Percentiles rank a stretch among this genome's conserved stretches.
Evolutionary conservation across 2,113 vertebrate genomes (phyloP).

Genomic region (Grantiella picta): DNA sequence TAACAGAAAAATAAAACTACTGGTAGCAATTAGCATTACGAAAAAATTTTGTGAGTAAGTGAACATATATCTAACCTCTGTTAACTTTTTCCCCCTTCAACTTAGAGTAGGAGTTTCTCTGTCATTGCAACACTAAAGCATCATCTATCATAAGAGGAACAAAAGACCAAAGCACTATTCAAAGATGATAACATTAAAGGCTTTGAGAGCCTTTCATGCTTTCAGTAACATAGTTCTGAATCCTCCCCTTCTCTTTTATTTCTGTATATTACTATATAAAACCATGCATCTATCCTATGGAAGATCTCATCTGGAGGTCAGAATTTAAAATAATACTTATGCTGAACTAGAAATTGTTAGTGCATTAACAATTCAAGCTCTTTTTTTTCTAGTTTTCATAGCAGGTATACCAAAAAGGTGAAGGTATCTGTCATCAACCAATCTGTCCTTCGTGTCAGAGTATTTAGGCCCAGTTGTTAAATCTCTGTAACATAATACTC

Average conservation of each 20-base stretch:
- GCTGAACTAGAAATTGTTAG: background rate
- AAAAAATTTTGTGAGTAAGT: background rate
- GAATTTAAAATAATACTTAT: background rate
- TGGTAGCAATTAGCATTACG: background rate
- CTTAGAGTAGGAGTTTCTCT: background rate
- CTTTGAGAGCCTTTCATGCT: constrained; percentile 15
- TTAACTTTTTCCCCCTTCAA: background rate
- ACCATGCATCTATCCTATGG: background rate
- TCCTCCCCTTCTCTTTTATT: background rate
- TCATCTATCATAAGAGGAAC: constrained; percentile 34
- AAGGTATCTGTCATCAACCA: background rate
- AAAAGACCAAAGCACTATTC: constrained; percentile 38
- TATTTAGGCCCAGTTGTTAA: background rate
- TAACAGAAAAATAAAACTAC: background rate
- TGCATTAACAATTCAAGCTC: background rate
- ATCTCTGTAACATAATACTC: background rate
- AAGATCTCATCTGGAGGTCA: background rate
- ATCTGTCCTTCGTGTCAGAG: background rate
- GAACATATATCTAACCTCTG: background rate
- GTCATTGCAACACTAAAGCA: background rate
- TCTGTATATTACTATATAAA: background rate
- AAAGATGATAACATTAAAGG: constrained; percentile 42
- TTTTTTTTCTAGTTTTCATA: background rate
- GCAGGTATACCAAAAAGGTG: background rate
- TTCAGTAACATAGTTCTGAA: background rate